Base-by-base conservation (phyloP, 2,113 vertebrate genomes). In the Noctilio leporinus region DNA sequence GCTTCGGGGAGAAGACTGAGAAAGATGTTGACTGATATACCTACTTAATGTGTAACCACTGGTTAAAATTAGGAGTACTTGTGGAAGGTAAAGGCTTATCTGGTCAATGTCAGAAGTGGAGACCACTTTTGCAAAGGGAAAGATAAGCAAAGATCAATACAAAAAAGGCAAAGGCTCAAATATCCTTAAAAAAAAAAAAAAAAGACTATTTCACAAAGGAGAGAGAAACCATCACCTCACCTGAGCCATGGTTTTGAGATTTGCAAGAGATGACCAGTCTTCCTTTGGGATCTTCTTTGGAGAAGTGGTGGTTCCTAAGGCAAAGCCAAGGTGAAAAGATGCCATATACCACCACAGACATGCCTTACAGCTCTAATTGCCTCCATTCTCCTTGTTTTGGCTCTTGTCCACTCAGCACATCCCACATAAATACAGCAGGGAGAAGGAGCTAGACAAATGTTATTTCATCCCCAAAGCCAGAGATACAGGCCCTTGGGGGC, bases 161-260 rank as follows among this genome's bases (percentile, higher is more conserved):
- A 89, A 57, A 45, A 85, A 89, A 86, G 33, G 28, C 35, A 88
- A 86, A 96, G 38, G 55, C 24, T 78, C 59, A 93, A 86, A 85
- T 49, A 78, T 7, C 45, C 19, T 72, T 11, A 5, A 35, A 47
- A 49, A 59, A 64, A 82, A 75, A 85, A 72, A n/a, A 11, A 57
- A 40, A 62, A 59, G 6, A 83, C 11, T 45, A 53, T 64, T 76
- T 76, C 53, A 72, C 43, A 92, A 87, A 89, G 38, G 57, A 67
- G 38, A 84, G 2, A 64, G 22, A 38, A 95, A 84, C 67, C 47
- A 87, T 90, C 38, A 93, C 45, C 96, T 97, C 84, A 96, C 97
- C 96, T 97, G 96, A 87, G 96, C 96, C 97, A 97, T 96, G 67
- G 43, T 93, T 89, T 75, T 94, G 49, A 94, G 70, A 95, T 91